Evolutionary conservation across 2,113 vertebrate species (phyloP).

Genomic region (Melanotaenia duboulayi): DNA sequence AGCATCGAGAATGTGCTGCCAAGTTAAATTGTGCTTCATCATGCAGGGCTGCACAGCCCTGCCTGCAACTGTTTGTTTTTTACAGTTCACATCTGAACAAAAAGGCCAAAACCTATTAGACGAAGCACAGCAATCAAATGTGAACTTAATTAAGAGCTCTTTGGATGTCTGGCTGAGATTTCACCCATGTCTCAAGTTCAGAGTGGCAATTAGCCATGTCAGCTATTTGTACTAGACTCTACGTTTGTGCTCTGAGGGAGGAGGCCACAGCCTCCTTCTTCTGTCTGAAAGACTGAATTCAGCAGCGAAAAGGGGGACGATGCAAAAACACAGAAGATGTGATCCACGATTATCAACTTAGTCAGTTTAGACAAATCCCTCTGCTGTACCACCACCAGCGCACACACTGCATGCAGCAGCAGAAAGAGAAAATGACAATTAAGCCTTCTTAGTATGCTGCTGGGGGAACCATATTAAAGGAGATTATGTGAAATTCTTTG

Average conservation of each 20-base stretch:
- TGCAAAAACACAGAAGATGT: constrained; percentile 48
- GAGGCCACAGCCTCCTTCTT: constrained; percentile 28
- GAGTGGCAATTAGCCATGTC: constrained; percentile 60
- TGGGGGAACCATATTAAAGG: constrained; percentile 66
- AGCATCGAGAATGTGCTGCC: constrained; percentile 59
- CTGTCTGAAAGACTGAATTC: constrained; percentile 37
- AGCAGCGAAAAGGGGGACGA: background rate
- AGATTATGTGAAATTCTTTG: constrained; percentile 78
- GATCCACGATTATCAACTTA: constrained; percentile 52
- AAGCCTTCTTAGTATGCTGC: constrained; percentile 67
- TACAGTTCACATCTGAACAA: constrained; percentile 46
- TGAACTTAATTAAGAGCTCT: constrained; percentile 62
- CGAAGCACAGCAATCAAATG: constrained; percentile 59
- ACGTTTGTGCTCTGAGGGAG: constrained; percentile 22
- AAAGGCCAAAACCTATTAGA: constrained; percentile 29
- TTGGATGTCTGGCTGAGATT: constrained; percentile 67
- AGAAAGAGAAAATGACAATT: constrained; percentile 64
- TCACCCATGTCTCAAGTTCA: constrained; percentile 42
- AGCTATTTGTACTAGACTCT: constrained; percentile 48
- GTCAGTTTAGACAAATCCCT: constrained; percentile 62
- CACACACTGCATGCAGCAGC: constrained; percentile 33
- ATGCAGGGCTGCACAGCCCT: constrained; percentile 19
- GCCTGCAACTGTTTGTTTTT: constrained; percentile 28
- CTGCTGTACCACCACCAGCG: constrained; percentile 22
- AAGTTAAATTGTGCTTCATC: constrained; percentile 45